Evolutionary conservation across 2,888 invertebrate species (phyloP).

Genomic region (Chrysopilus asiliformis): DNA sequence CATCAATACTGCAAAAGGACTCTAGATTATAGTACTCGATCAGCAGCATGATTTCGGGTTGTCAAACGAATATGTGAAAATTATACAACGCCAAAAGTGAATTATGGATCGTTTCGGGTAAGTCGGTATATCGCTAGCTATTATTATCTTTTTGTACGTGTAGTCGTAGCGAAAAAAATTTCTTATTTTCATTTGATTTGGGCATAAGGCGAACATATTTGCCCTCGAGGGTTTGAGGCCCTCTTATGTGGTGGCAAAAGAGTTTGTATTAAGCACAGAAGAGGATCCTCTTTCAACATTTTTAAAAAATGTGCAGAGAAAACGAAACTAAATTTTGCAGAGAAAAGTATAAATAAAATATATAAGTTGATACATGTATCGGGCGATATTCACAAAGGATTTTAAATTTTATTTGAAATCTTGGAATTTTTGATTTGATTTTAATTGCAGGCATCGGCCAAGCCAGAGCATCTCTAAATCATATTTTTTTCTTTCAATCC

Average conservation of each 20-base stretch:
- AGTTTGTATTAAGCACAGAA: too few relatives aligned
- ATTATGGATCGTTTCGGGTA: constrained; percentile 11
- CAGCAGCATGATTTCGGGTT: constrained; percentile 13
- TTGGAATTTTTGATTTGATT: constrained; percentile 15
- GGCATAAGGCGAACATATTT: too few relatives aligned
- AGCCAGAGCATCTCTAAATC: too few relatives aligned
- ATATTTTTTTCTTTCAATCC: too few relatives aligned
- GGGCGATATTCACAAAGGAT: not conserved
- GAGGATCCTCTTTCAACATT: too few relatives aligned
- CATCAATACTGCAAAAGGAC: constrained; percentile 8
- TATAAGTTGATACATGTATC: too few relatives aligned
- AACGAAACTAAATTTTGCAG: not conserved
- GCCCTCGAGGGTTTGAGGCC: too few relatives aligned
- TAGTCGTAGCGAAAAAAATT: constrained; percentile 2
- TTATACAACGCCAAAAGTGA: constrained; percentile 14
- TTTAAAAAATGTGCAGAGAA: not conserved
- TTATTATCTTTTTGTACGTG: too few relatives aligned
- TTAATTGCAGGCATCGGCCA: constrained; percentile 13
- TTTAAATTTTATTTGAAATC: constrained; percentile 2
- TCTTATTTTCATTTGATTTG: too few relatives aligned
- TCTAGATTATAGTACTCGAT: constrained; percentile 12
- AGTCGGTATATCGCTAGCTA: not conserved
- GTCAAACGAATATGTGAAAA: constrained; percentile 15
- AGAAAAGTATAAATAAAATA: not conserved
- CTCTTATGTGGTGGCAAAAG: too few relatives aligned